These are phyloP conservation scores for Trachemys scripta DNA, from an alignment of 2,113 vertebrate genomes.

Conservation along the genomic window DNA sequence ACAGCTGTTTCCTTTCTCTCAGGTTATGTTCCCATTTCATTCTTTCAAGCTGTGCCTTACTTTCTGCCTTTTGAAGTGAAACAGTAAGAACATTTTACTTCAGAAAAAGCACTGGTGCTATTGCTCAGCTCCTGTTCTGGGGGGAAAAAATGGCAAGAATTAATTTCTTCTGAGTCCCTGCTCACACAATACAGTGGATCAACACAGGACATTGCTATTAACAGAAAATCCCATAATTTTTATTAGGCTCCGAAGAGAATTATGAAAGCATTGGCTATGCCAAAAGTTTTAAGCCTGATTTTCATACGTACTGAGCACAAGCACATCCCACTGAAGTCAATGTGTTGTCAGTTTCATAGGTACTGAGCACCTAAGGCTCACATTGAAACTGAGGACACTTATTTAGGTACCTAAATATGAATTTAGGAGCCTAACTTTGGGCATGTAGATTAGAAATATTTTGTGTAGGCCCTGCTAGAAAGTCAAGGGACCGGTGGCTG, in stretches of 20 bases:
- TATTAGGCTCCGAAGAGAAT: background rate
- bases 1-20: background rate
- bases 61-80: background rate
- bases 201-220: background rate
- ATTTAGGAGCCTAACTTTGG: background rate
- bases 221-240: background rate
- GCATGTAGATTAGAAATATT: background rate
- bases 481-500: background rate
- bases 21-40: background rate
- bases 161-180: background rate
- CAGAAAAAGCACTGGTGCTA: background rate
- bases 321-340: background rate
- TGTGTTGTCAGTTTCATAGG: background rate
- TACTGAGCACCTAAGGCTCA: background rate
- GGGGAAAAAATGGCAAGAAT: accelerated
- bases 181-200: background rate
- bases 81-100: background rate
- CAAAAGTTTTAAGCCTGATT: background rate
- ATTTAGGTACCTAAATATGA: background rate
- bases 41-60: background rate
- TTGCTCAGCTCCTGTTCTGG: accelerated
- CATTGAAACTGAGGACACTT: background rate
- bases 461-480: background rate
- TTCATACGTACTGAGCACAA: background rate
- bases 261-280: background rate